Evolutionary conservation across 2,797 vertebrate species (phyloP).

Genomic region (Loris lydekkerianus): DNA sequence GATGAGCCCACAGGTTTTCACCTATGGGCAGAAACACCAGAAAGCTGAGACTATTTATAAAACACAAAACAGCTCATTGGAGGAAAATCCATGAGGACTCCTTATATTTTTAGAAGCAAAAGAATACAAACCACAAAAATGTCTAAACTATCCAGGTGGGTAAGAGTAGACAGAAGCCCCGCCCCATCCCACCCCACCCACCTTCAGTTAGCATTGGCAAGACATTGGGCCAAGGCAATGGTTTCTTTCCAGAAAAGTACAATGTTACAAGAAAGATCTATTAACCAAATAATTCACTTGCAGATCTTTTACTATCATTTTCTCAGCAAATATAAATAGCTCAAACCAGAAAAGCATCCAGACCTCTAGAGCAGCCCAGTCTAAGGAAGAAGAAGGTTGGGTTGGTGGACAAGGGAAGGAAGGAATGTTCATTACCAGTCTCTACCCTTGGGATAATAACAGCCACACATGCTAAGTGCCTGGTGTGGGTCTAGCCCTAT

Average conservation of each 20-base stretch:
- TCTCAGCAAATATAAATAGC: not conserved
- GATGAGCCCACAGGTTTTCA: not conserved
- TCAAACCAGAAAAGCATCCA: not conserved
- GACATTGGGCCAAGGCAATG: not conserved
- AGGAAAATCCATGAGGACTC: not conserved
- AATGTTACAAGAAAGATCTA: not conserved
- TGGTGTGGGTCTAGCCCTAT: not conserved
- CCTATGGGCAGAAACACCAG: not conserved
- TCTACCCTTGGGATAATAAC: not conserved
- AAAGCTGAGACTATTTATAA: conserved; percentile 35
- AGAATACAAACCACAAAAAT: not conserved
- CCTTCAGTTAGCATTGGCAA: not conserved
- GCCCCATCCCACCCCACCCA: rapidly evolving
- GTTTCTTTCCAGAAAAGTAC: conserved; percentile 49
- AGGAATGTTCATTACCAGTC: not conserved
- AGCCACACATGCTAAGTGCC: not conserved
- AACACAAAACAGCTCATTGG: not conserved
- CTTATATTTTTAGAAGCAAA: not conserved
- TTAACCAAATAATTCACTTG: not conserved
- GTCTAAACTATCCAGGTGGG: not conserved
- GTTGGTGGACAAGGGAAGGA: not conserved
- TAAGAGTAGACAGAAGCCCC: not conserved
- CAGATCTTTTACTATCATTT: not conserved
- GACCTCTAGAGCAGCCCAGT: not conserved
- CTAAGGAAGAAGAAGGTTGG: not conserved